Evolutionary conservation across 2,888 invertebrate species (phyloP), one percentile per base, ranked within the genome.

Genomic region (Cheilosia pagana): DNA sequence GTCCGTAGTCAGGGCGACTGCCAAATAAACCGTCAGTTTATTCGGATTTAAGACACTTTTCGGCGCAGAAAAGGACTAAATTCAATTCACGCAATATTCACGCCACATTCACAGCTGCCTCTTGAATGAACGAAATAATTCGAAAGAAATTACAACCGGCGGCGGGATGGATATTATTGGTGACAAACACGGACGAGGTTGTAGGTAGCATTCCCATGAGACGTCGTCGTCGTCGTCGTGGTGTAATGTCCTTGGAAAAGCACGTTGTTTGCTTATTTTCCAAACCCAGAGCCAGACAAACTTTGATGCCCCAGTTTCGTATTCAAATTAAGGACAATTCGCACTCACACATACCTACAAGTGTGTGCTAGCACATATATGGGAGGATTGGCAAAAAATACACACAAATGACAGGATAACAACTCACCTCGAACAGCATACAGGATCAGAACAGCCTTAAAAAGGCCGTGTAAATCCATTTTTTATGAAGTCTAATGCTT

Each of bases 391-490:
- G 31, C 10, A 59, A 62, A 63, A 63, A 12, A 68, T n/a, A n/a
- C 7, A 48, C 16, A 48, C 25, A 63, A 53, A 45, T 31, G 45
- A 59, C 65, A 75, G 70, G 68, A 71, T 81, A 65, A 87, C 92
- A 65, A 87, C 92, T 92, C 88, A 92, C 92, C 92, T 91, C 89
- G 89, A 88, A 92, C 88, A 88, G 90, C 89, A 89, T 91, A 91
- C 88, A 91, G 90, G 90, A 92, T 91, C 89, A 92, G 90, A 88
- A 90, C 89, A 89, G 92, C 92, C 92, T 92, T 92, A 90, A 91
- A 91, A 91, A 92, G 92, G 91, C 91, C 90, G 88, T 90, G 89
- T 89, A 91, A 91, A 91, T 91, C 92, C 92, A 92, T 92, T 92
- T 91, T 92, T 91, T 92, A 89, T 89, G 89, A 88, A 88, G 89